Evolutionary conservation across 53 echinoderm and acorn worm species (phyloP).

Genomic region (Henricia sp.): DNA sequence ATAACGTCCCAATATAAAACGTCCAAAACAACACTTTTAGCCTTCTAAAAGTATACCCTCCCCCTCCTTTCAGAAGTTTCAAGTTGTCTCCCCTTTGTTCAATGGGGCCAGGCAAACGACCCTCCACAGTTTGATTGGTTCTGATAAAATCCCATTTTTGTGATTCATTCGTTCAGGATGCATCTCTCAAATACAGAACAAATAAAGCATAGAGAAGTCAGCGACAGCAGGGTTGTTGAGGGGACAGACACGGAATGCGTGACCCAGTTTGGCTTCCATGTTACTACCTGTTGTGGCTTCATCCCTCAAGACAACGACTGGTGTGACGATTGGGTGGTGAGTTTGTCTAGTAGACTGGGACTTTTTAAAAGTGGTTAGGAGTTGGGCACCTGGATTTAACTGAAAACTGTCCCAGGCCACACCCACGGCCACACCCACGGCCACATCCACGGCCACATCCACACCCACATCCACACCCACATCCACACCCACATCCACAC

Average conservation of each 20-base stretch:
- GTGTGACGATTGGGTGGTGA: conserved; percentile 90
- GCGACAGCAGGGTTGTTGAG: conserved; percentile 48
- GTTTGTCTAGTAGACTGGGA: conserved; percentile 2
- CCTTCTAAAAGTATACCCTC: no score
- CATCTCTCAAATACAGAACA: conserved; percentile 83
- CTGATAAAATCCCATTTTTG: not conserved
- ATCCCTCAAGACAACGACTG: conserved; percentile 87
- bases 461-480: no score
- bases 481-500: no score
- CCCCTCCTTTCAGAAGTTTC: not conserved
- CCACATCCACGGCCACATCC: no score
- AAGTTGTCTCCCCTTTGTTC: no score
- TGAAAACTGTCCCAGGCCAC: no score
- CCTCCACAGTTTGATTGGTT: no score
- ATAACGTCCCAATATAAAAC: no score
- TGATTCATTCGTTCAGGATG: conserved; percentile 61
- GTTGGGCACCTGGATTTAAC: no score
- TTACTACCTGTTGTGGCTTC: conserved; percentile 90
- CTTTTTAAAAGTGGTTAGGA: no score
- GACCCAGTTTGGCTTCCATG: conserved; percentile 83
- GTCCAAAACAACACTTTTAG: no score
- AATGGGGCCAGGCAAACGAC: not conserved
- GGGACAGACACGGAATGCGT: conserved; percentile 53
- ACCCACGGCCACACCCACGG: no score
- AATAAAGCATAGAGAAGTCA: conserved; percentile 14